Base-by-base conservation (phyloP, 2,113 vertebrate species). In the Syngnathus scovelli region DNA sequence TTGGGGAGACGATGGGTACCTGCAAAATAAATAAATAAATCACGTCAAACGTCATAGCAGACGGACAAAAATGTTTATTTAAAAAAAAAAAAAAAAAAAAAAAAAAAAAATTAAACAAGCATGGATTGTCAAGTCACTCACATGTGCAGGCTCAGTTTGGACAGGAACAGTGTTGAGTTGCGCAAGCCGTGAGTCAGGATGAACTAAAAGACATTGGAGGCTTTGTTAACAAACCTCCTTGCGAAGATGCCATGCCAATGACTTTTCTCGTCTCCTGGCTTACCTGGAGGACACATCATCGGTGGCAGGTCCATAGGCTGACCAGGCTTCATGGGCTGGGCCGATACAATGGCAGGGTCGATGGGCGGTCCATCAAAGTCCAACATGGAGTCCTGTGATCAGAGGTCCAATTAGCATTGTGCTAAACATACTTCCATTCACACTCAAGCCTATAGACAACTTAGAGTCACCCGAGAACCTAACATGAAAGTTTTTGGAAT, bases 341-440 rank as follows among this genome's bases (percentile, higher is more conserved):
- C 95, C 52, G 94, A 96, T 67, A 99, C 95, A 76, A 98, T 99
- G 48, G 96, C 96, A 61, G 96, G 95, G 78, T 99, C 96, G 39
- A 99, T 92, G 0, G 94, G 89, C 85, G 94, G 95, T 75, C 94
- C 95, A 66, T 99, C 96, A 90, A 95, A 99, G 76, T 98, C 96
- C 84, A 98, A 86, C 96, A 98, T 96, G 0, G 95, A 99, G 75
- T 99, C 95, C 96, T 98, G 61, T 68, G 8, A 73, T 44, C 36
- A 66, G 55, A 75, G n/a, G 44, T 1, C 15, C 3, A 7, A 55
- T 78, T 27, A 78, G 70, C 12, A 59, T 13, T 4, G 5, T 13
- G 13, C 16, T 39, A 16, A 52, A 62, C 8, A 44, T 36, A 21
- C 55, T 27, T 12, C 49, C 49, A 9, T 52, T 52, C 19, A 52